Base-by-base conservation (phyloP, 2,797 vertebrate genomes). In the Poecilia gillii region DNA sequence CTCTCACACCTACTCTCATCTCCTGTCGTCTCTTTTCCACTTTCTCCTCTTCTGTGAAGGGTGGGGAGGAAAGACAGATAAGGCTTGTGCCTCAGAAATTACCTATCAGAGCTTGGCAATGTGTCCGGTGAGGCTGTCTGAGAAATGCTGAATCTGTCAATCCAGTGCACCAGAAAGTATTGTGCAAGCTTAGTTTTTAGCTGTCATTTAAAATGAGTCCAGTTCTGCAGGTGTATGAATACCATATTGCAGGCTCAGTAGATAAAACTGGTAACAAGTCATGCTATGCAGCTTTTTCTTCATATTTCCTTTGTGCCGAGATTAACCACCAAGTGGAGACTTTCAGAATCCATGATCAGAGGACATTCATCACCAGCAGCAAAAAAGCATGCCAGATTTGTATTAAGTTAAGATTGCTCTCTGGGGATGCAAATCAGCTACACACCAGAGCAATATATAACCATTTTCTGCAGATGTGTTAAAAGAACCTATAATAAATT, bases 401-500 rank as follows among this genome's bases (percentile, higher is more conserved):
- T 82, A 90, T 86, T 81, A 53, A 73, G 80, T 72, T 80, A 77
- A 84, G 73, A 88, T 70, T 84, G 81, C 81, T 81, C 81, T 81
- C 66, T 74, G 76, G 59, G 80, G 77, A 80, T 81, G 71, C 68
- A 53, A 33, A 64, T 72, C 51, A 75, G 82, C 75, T 77, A 55
- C 64, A 77, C 55, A 71, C 53, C 66, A 45, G 28, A 76, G 36
- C 45, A 74, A 84, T 81, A 74, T 81, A 89, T 1, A 0, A 89
- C 84, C 76, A 88, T 73, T 86, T 85, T 89, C 87, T 88, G 84
- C 91, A 85, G 77, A 85, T 76, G 83, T 89, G 76, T 83, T 64
- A 73, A 62, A 77, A 91, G 88, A 81, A n/a, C 46, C 74, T 46
- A 53, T 88, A 87, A 92, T 94, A 93, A 95, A 95, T 95, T 92